A percentile compares a stretch with the other conserved stretches of the same genome.
phyloP scores from a whole-genome alignment of 2,888 invertebrate species.

The Aphodius granarius region DNA sequence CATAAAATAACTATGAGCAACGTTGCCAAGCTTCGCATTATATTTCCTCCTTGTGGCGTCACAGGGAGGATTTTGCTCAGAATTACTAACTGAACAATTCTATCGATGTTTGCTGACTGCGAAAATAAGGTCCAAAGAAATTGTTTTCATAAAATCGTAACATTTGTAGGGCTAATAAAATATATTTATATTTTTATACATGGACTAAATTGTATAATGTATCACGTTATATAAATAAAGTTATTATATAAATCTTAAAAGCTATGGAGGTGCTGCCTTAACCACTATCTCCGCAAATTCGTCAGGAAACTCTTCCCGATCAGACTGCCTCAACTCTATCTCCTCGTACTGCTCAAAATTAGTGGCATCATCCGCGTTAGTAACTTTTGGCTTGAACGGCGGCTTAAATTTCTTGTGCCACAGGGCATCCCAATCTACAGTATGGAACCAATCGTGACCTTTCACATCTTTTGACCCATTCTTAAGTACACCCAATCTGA shows the following conservation, averaged over 20 bases:
- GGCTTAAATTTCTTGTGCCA: conserved; percentile 71
- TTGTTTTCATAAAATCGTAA: too few species aligned
- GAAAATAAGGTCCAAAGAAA: too few species aligned
- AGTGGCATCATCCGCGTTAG: conserved; percentile 56
- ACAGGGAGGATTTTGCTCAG: too few species aligned
- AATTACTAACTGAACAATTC: too few species aligned
- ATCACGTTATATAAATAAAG: not conserved
- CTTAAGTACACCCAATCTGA: conserved; percentile 83
- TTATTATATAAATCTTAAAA: not conserved
- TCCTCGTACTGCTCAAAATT: conserved; percentile 73
- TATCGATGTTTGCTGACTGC: too few species aligned
- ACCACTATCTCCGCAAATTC: conserved; percentile 59
- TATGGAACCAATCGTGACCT: conserved; percentile 85
- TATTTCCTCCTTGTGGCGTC: too few species aligned
- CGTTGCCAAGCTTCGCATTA: too few species aligned
- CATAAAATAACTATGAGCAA: too few species aligned
- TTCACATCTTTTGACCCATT: conserved; percentile 88
- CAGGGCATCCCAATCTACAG: conserved; percentile 79
- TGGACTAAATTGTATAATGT: not conserved
- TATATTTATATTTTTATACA: too few species aligned
- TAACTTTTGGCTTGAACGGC: conserved; percentile 62
- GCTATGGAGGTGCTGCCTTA: conserved; percentile 8
- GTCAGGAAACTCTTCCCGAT: conserved; percentile 60
- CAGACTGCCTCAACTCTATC: conserved; percentile 39
- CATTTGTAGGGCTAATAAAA: too few species aligned